phyloP scores from a whole-genome alignment of 2,797 vertebrate species.

The Acanthurus leucopareius region DNA sequence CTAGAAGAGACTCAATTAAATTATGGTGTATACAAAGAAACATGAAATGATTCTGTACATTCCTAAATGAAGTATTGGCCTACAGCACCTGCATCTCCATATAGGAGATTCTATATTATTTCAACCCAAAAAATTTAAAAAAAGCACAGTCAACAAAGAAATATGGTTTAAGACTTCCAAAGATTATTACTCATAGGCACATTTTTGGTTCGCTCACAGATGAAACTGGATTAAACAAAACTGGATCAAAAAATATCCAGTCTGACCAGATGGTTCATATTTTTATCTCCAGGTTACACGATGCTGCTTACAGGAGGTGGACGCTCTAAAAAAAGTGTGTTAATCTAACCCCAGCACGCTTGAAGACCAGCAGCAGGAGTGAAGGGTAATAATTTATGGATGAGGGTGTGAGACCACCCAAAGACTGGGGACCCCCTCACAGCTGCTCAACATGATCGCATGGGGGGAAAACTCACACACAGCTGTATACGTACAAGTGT shows the following conservation, averaged over 20 bases:
- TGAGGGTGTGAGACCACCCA: slow-evolving; percentile 79
- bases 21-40: background rate
- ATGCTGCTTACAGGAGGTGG: slow-evolving; percentile 19
- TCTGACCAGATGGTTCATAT: slow-evolving; percentile 4
- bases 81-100: background rate
- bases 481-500: slow-evolving; percentile 46
- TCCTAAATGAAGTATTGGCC: too few species aligned
- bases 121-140: background rate
- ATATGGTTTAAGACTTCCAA: too few species aligned
- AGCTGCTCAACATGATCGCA: slow-evolving; percentile 69
- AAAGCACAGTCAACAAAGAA: background rate
- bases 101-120: background rate
- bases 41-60: background rate
- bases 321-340: slow-evolving; percentile 40
- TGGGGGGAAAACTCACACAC: slow-evolving; percentile 19
- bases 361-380: slow-evolving; percentile 59
- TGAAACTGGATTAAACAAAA: background rate
- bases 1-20: background rate
- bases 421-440: slow-evolving; percentile 46
- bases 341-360: slow-evolving; percentile 44
- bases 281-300: slow-evolving; percentile 26
- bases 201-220: too few species aligned
- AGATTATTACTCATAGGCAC: too few species aligned
- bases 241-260: background rate
- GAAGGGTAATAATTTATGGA: slow-evolving; percentile 70